Percentiles rank a stretch among this genome's conserved stretches.
phyloP scores from a whole-genome alignment of 1,140 invertebrate species.

The Saxidomus purpurata region DNA sequence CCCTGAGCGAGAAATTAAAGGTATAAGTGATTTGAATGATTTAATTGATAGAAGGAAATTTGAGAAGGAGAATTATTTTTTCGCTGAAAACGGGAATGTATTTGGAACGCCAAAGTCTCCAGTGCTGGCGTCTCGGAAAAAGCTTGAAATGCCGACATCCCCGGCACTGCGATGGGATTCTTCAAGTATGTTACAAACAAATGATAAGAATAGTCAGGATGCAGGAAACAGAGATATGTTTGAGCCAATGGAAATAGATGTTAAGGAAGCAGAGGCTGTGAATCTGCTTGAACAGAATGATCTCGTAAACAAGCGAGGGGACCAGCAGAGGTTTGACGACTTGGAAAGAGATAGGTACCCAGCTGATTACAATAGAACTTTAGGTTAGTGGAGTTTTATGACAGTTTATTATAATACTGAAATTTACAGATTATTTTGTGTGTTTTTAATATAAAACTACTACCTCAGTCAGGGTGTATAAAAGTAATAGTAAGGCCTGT shows the following conservation, averaged over 20 bases:
- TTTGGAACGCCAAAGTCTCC: background rate
- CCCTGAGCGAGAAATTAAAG: background rate
- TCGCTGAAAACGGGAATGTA: background rate
- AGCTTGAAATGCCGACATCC: background rate
- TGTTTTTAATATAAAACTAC: background rate
- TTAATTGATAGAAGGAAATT: background rate
- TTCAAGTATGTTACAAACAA: background rate
- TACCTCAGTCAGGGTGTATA: background rate
- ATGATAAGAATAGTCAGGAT: background rate
- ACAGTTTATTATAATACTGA: background rate
- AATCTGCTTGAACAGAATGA: conserved; percentile 29
- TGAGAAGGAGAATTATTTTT: background rate
- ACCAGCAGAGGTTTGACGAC: background rate
- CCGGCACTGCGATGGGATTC: background rate
- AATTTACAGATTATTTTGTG: background rate
- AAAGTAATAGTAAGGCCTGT: too few relatives aligned
- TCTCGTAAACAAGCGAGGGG: background rate
- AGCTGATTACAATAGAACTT: background rate
- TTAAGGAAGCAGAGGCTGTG: background rate
- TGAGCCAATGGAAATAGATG: conserved; percentile 37
- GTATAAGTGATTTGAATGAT: background rate
- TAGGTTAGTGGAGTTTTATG: background rate
- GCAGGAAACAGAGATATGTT: background rate
- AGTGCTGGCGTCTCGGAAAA: background rate
- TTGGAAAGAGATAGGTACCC: background rate